Evolutionary conservation across 2,113 vertebrate species (phyloP).

Genomic region (Vidua macroura): DNA sequence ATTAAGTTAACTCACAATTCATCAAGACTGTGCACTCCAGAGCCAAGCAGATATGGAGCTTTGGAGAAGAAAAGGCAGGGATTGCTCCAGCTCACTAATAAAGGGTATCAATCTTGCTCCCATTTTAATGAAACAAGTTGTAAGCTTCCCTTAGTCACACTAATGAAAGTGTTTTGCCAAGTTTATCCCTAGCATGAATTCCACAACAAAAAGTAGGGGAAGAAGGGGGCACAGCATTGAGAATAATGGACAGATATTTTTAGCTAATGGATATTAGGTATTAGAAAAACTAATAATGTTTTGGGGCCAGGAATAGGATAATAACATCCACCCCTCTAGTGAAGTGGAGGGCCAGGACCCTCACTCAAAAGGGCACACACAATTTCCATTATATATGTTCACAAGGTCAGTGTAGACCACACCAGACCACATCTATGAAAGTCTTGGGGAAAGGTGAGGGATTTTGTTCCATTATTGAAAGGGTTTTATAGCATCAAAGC

Average conservation of each 20-base stretch:
- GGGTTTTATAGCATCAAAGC: neutral
- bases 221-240: neutral
- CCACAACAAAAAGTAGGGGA: neutral
- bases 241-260: neutral
- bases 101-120: slow-evolving; percentile 55
- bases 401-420: neutral
- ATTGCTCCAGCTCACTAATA: slow-evolving; percentile 47
- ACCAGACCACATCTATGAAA: neutral
- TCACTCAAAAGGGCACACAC: neutral
- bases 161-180: slow-evolving; percentile 61
- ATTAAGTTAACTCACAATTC: slow-evolving; percentile 69
- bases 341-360: neutral
- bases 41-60: slow-evolving; percentile 60
- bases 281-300: neutral
- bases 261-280: neutral
- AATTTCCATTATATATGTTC: neutral
- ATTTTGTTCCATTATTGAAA: neutral
- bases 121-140: slow-evolving; percentile 60
- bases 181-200: slow-evolving; percentile 10
- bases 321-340: neutral
- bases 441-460: neutral
- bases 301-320: neutral
- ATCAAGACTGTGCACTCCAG: slow-evolving; percentile 49
- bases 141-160: slow-evolving; percentile 52
- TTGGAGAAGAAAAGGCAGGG: slow-evolving; percentile 34